phyloP scores from a whole-genome alignment of 2,888 invertebrate genomes.

The Himalopsyche tibetana region DNA sequence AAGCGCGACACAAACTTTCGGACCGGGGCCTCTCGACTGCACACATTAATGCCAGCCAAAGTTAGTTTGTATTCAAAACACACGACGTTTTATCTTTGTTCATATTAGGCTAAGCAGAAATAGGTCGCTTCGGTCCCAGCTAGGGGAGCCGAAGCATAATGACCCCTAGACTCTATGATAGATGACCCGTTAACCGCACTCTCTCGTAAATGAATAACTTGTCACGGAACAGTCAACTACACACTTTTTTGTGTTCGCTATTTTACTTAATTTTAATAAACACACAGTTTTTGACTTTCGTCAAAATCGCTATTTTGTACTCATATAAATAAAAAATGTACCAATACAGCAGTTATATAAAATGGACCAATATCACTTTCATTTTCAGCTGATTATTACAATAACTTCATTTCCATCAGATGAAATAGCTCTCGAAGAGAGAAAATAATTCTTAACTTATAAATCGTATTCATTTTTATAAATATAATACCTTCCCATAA shows the following conservation, averaged over 20 bases:
- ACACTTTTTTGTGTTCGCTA: neutral
- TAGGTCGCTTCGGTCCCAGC: slow-evolving; percentile 43
- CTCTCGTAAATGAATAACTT: slow-evolving; percentile 32
- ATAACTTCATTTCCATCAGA: too few species aligned
- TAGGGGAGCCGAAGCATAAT: slow-evolving; percentile 48
- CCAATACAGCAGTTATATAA: too few species aligned
- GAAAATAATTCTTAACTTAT: too few species aligned
- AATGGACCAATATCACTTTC: too few species aligned
- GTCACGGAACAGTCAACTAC: slow-evolving; percentile 13
- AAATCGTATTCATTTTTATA: too few species aligned
- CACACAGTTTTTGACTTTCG: too few species aligned
- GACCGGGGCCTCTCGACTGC: slow-evolving; percentile 41
- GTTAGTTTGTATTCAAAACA: slow-evolving; percentile 56
- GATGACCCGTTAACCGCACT: slow-evolving; percentile 52
- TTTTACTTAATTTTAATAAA: too few species aligned
- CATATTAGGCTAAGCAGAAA: slow-evolving; percentile 57
- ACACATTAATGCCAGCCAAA: slow-evolving; percentile 48
- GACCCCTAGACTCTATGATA: slow-evolving; percentile 51
- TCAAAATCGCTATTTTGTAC: too few species aligned
- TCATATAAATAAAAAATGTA: too few species aligned
- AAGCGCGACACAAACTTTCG: slow-evolving; percentile 43
- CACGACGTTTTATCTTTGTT: slow-evolving; percentile 58
- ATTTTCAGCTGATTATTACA: too few species aligned
- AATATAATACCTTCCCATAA: too few species aligned
- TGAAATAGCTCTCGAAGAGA: too few species aligned